phyloP scores from a whole-genome alignment of 2,797 vertebrate genomes.

The Loris lydekkerianus region DNA sequence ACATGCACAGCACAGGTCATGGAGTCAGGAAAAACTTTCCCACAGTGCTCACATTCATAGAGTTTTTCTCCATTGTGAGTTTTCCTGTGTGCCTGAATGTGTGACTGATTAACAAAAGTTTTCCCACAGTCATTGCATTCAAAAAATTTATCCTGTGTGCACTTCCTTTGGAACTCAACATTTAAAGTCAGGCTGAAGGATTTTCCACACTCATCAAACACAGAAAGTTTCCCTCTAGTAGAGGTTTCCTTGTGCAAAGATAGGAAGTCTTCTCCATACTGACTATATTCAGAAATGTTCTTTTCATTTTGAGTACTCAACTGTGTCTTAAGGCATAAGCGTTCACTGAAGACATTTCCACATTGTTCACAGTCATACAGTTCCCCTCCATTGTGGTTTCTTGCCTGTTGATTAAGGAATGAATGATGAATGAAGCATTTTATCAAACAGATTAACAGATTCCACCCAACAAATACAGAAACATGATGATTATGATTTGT shows the following conservation, averaged over 20 bases:
- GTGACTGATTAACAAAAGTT: background rate
- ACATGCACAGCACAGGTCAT: background rate
- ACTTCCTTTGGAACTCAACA: background rate
- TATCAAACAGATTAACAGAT: background rate
- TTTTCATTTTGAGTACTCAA: background rate
- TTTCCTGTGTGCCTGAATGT: conserved; percentile 56
- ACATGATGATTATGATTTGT: background rate
- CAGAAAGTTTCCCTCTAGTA: background rate
- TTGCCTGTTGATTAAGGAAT: background rate
- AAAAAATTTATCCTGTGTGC: background rate
- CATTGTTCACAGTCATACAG: background rate
- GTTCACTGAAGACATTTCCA: background rate
- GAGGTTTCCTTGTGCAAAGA: background rate
- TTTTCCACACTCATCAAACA: background rate
- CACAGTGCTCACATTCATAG: conserved; percentile 66
- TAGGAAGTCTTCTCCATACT: background rate
- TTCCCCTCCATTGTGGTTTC: background rate
- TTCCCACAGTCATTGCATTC: background rate
- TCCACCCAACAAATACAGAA: background rate
- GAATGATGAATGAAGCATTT: background rate
- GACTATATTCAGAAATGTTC: background rate
- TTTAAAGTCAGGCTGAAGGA: background rate
- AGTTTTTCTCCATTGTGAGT: conserved; percentile 79
- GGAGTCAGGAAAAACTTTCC: conserved; percentile 46
- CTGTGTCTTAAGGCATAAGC: background rate